Evolutionary conservation across 1,140 invertebrate species (phyloP).

Genomic region (Drosophila biarmipes): DNA sequence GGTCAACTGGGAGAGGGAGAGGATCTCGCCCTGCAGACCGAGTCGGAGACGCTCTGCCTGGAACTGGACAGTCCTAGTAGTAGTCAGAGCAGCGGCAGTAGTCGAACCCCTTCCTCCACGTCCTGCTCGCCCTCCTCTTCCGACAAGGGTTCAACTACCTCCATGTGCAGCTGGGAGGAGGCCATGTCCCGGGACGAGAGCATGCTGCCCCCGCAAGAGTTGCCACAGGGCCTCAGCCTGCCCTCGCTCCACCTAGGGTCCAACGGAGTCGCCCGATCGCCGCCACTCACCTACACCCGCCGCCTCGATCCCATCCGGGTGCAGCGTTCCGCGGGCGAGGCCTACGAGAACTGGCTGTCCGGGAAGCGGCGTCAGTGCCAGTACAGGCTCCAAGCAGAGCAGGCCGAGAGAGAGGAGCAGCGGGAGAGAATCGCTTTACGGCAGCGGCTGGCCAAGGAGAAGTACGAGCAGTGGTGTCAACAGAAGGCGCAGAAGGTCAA

Average conservation of each 20-base stretch:
- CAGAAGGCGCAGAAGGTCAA: slow-evolving; percentile 32
- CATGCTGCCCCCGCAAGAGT: not conserved
- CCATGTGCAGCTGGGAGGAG: slow-evolving; percentile 68
- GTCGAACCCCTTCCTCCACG: not conserved
- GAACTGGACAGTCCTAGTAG: not conserved
- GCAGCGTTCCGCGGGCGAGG: slow-evolving; percentile 37
- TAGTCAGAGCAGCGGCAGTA: slow-evolving; percentile 1
- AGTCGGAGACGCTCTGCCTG: slow-evolving; percentile 34
- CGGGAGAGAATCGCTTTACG: slow-evolving; percentile 18
- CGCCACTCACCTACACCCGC: slow-evolving; percentile 25
- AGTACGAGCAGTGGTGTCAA: slow-evolving; percentile 49
- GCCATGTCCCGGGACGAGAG: slow-evolving; percentile 25
- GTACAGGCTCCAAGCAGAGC: slow-evolving; percentile 27
- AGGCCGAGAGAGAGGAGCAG: slow-evolving; percentile 7
- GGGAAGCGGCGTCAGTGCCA: slow-evolving; percentile 44
- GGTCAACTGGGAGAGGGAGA: slow-evolving; percentile 3
- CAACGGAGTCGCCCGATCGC: not conserved
- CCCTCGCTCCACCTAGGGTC: slow-evolving; percentile 46
- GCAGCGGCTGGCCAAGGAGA: slow-evolving; percentile 32
- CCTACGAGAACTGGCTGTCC: slow-evolving; percentile 66
- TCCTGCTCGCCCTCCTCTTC: too few species aligned
- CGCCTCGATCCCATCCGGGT: slow-evolving; percentile 29
- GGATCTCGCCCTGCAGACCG: slow-evolving; percentile 37
- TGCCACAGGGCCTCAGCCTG: slow-evolving; percentile 11
- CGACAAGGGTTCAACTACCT: slow-evolving; percentile 57